A percentile compares a stretch with the other conserved stretches of the same genome.
These are phyloP conservation scores for Tholera decimalis DNA, from an alignment of 2,888 invertebrate species.

Conservation along the genomic window DNA sequence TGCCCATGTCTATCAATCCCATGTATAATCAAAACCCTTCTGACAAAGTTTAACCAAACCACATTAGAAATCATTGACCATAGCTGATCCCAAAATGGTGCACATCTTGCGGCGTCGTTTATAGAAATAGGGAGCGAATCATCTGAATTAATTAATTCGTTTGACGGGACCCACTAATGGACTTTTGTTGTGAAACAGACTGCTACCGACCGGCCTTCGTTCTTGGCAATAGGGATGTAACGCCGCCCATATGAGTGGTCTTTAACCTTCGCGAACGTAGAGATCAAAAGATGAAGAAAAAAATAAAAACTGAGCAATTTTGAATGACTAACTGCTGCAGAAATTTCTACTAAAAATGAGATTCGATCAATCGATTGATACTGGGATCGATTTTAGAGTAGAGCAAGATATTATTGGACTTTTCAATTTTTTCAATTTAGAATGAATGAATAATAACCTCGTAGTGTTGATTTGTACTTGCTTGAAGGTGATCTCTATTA, in stretches of 20 bases:
- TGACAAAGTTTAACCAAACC: slow-evolving; percentile 54
- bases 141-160: slow-evolving; percentile 81
- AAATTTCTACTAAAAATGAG: too few relatives aligned
- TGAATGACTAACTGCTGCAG: too few relatives aligned
- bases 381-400: too few relatives aligned
- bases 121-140: slow-evolving; percentile 68
- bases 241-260: neutral
- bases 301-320: neutral
- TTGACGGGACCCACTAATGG: slow-evolving; percentile 74
- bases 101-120: slow-evolving; percentile 53
- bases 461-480: too few relatives aligned
- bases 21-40: slow-evolving; percentile 3
- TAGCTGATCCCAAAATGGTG: slow-evolving; percentile 52
- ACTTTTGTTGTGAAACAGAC: slow-evolving; percentile 80
- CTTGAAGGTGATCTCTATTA: too few relatives aligned
- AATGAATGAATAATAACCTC: too few relatives aligned
- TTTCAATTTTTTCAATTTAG: too few relatives aligned
- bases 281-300: neutral
- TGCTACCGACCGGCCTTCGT: slow-evolving; percentile 58
- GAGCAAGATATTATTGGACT: too few relatives aligned
- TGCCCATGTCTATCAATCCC: neutral
- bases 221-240: slow-evolving; percentile 38
- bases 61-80: slow-evolving; percentile 64
- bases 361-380: too few relatives aligned
- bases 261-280: neutral